Base-by-base conservation (phyloP, 1,140 invertebrate genomes). In the Euborellia annulipes region DNA sequence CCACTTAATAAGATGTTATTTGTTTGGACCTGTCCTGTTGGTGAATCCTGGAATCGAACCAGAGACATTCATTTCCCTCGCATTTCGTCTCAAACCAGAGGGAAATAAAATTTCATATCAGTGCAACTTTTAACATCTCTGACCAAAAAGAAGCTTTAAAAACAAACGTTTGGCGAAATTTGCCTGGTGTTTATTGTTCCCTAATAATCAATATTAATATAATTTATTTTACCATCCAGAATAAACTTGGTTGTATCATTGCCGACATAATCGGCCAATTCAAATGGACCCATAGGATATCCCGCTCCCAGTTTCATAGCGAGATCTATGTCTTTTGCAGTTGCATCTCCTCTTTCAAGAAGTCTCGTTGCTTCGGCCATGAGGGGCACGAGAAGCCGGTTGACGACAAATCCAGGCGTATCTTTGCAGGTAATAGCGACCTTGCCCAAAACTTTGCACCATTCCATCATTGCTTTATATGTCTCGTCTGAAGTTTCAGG, bases 301-400 rank as follows among this genome's bases (percentile, higher is more conserved):
- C 83, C 81, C 36, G 83, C 81, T 17, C 85, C 85, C 23, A 88
- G 62, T 64, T 88, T 88, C 85, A 89, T 87, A 2, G 82, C 84
- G n/a, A 69, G 78, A 56, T 89, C 85, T 45, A 88, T 81, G 60
- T 88, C 85, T 52, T 69, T 63, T 14, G 75, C 69, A 6, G 68
- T 62, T 1, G 83, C 82, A 63, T 83, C 81, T 49, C 76, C 85
- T 72, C 85, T 70, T 60, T 90, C 85, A 45, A 76, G 62, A 68
- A 90, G 71, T 48, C 77, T 62, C 2, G 88, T 60, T 14, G 83
- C 79, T 62, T 90, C 84, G 47, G 72, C 63, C 45, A 84, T 64
- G 54, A 84, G 82, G 6, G 86, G 86, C 2, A 86, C 76, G 19
- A 90, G 61, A 9, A 91, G 65, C 45, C 85, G 63, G 58, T 91